phyloP scores from a whole-genome alignment of 2,113 vertebrate genomes.

The Spea bombifrons region DNA sequence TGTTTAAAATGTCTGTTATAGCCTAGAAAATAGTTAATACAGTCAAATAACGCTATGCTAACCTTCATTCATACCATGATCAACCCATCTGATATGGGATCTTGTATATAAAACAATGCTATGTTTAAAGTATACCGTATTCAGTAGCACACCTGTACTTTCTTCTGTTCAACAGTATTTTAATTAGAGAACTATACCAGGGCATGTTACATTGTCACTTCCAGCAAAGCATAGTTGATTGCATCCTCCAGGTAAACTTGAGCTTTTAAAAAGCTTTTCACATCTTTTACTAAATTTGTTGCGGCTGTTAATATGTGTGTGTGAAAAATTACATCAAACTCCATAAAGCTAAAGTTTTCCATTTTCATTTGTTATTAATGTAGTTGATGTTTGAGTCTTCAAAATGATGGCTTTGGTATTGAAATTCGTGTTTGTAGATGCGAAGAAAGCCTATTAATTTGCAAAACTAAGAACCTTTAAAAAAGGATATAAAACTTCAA shows the following conservation, averaged over 20 bases:
- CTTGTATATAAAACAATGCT: no score
- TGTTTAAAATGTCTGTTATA: no score
- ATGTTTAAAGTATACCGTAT: no score
- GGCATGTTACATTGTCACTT: neutral
- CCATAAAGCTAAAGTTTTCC: constrained; percentile 1
- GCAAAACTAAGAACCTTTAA: constrained; percentile 18
- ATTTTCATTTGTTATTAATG: constrained; percentile 30
- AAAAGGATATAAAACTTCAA: constrained; percentile 20
- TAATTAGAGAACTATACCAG: neutral
- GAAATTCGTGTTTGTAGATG: neutral
- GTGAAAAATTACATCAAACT: constrained; percentile 1
- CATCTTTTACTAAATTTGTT: neutral
- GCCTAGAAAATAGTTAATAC: no score
- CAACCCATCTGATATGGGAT: no score
- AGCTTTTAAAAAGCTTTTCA: constrained; percentile 6
- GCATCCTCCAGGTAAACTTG: neutral
- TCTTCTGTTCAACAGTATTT: neutral
- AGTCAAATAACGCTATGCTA: no score
- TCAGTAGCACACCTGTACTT: no score
- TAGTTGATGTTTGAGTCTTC: constrained; percentile 1
- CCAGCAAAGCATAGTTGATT: neutral
- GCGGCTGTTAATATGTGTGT: constrained; percentile 26
- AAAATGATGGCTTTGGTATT: constrained; percentile 7
- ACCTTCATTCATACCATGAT: no score
- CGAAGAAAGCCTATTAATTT: constrained; percentile 1